These are phyloP conservation scores for Myiothlypis coronata DNA, from an alignment of 2,797 vertebrate genomes.

Conservation along the genomic window DNA sequence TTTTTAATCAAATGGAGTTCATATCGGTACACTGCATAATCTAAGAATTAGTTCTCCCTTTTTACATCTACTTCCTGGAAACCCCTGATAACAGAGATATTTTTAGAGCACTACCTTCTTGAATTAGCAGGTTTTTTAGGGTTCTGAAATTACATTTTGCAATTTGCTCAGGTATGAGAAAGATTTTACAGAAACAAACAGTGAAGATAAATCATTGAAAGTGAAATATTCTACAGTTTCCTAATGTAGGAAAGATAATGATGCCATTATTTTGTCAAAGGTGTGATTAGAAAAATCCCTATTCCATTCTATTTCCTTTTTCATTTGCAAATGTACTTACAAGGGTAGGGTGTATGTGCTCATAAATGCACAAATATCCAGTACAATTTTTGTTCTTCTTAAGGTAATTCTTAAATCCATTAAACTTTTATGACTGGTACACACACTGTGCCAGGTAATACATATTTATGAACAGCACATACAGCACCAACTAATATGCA, in stretches of 20 bases:
- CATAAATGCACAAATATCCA: background rate
- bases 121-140: background rate
- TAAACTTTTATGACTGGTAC: constrained; percentile 31
- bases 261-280: constrained; percentile 26
- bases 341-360: background rate
- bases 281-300: background rate
- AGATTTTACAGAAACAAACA: constrained; percentile 9
- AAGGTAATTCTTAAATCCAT: background rate
- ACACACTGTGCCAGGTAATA: background rate
- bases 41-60: constrained; percentile 41
- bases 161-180: background rate
- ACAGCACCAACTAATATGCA: background rate
- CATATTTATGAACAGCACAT: constrained; percentile 18
- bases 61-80: constrained; percentile 38
- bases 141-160: constrained; percentile 13
- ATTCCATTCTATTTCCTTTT: constrained; percentile 15
- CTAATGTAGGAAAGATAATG: background rate
- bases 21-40: background rate
- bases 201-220: background rate
- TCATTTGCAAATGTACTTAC: background rate
- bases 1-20: constrained; percentile 27
- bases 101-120: background rate
- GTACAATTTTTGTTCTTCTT: background rate
- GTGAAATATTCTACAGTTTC: background rate
- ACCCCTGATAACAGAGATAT: constrained; percentile 46